These are phyloP conservation scores for Acipenser transmontanus DNA, from an alignment of 2,797 vertebrate species.

Conservation along the genomic window DNA sequence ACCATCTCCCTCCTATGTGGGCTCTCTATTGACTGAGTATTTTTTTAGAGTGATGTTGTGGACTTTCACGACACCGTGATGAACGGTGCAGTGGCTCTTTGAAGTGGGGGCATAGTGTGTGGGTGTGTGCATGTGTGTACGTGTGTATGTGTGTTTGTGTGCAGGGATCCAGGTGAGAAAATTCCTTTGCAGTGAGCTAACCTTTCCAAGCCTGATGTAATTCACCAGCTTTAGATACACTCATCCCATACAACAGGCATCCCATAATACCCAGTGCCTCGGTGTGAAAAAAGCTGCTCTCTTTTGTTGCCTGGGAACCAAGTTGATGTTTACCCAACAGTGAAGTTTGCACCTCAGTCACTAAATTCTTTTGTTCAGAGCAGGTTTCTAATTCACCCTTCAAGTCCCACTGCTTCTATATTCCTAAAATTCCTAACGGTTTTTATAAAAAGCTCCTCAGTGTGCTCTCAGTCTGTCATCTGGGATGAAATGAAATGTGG, in stretches of 20 bases:
- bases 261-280: neutral
- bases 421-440: neutral
- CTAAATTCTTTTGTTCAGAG: neutral
- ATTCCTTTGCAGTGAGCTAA: neutral
- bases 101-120: slow-evolving; percentile 1
- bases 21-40: neutral
- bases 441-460: neutral
- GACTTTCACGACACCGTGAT: neutral
- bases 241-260: neutral
- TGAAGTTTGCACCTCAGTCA: neutral
- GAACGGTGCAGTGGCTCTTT: neutral
- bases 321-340: neutral
- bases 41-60: neutral
- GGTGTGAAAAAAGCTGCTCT: neutral
- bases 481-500: neutral
- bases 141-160: no score
- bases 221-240: neutral
- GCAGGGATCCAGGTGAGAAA: neutral
- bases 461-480: neutral
- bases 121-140: no score
- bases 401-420: neutral
- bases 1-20: neutral
- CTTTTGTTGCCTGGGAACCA: neutral
- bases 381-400: neutral
- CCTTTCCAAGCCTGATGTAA: neutral